Evolutionary conservation across 2,888 invertebrate species (phyloP), one percentile per base, ranked within the genome.

Genomic region (Volucella zonaria): DNA sequence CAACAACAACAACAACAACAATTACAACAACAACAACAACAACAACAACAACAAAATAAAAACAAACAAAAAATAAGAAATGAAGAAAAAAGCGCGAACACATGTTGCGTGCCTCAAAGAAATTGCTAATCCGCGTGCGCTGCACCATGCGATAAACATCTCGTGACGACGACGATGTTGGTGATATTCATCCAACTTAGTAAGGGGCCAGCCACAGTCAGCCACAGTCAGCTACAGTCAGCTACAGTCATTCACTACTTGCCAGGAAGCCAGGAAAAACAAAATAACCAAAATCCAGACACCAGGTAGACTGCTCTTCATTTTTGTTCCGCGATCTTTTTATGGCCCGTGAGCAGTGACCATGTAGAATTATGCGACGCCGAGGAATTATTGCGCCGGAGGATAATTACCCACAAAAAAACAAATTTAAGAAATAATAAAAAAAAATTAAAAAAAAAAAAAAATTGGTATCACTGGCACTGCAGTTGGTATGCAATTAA

Each of bases 91-190:
- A 75, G 66, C 75, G 79, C 79, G 58, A 80, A 80, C 83, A 83
- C 75, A 83, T 80, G 83, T 83, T 83, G 83, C 83, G 83, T 83
- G 79, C 75, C 67, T 83, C 79, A 66, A 58, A 71, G 71, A 79
- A 83, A 79, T 80, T 83, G 83, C 66, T 83, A 83, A 83, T 76
- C 83, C 83, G 83, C 83, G 83, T 83, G 83, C 79, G 79, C 79
- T 75, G 70, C 68, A 83, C 83, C 83, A 75, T 75, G 79, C 83
- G 79, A 83, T 83, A 83, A 83, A 61, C 61, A 83, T 83, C 83
- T 83, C 83, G 83, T 83, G 79, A 75, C 78, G 78, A 78, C 82
- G 82, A 83, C 74, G 82, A 70, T 61, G 75, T 75, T 83, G 79
- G 79, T 83, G 83, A 79, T 83, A 83, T 83, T 71, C 83, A 70